These are phyloP conservation scores for Pandemis corylana DNA, from an alignment of 2,888 invertebrate species.

Conservation along the genomic window DNA sequence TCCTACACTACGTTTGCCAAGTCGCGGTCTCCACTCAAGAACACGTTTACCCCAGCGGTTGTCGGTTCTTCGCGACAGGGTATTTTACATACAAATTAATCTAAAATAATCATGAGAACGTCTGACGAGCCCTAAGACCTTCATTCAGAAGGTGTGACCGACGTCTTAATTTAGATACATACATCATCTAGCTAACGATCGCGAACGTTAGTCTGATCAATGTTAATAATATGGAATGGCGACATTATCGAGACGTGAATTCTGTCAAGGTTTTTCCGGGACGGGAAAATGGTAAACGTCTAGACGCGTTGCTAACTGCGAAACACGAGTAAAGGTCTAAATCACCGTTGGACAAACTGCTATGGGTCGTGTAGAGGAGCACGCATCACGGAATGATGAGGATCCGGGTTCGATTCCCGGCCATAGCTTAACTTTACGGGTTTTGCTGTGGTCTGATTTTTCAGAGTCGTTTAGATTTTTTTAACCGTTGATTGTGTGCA, in stretches of 20 bases:
- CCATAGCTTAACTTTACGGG: too few species aligned
- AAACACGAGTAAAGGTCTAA: not conserved
- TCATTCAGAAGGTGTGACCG: constrained; percentile 5
- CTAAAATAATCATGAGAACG: not conserved
- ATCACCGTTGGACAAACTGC: too few species aligned
- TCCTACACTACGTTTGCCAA: too few species aligned
- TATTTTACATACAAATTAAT: constrained; percentile 7
- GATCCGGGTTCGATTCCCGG: too few species aligned
- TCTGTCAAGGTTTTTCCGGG: constrained; percentile 13
- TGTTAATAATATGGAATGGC: constrained; percentile 5
- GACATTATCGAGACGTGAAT: constrained; percentile 10
- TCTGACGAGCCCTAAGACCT: constrained; percentile 9
- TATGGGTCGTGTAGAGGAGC: too few species aligned
- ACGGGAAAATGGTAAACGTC: constrained; percentile 2
- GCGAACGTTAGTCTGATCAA: constrained; percentile 19
- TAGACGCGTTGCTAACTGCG: not conserved
- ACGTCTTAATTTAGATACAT: constrained; percentile 12
- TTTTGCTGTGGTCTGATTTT: too few species aligned
- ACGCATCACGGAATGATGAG: too few species aligned
- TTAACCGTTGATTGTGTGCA: too few species aligned
- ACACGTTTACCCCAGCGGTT: too few species aligned
- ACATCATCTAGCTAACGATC: constrained; percentile 18
- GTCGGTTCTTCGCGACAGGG: too few species aligned
- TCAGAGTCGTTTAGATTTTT: too few species aligned
- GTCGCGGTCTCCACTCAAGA: too few species aligned